Evolutionary conservation across 2,888 invertebrate species (phyloP).

Genomic region (Azorinus chamasolen): DNA sequence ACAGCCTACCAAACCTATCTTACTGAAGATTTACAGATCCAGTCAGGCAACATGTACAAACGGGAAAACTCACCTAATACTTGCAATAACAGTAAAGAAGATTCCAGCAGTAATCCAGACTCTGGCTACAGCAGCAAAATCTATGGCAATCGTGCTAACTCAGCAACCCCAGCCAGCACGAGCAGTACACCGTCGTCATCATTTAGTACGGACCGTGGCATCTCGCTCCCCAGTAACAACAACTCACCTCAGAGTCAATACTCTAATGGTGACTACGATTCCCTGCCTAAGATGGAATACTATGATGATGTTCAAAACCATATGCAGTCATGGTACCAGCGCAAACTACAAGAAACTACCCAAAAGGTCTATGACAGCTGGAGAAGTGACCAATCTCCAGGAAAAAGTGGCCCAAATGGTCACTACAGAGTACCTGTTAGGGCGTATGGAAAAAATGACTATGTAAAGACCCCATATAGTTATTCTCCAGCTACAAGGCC

Average conservation of each 20-base stretch:
- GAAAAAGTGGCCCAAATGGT: slow-evolving; percentile 24
- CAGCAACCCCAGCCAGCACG: slow-evolving; percentile 59
- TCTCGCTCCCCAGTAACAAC: slow-evolving; percentile 71
- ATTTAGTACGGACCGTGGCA: slow-evolving; percentile 77
- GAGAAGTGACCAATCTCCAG: slow-evolving; percentile 45
- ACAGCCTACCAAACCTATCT: slow-evolving; percentile 60
- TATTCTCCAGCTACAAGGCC: slow-evolving; percentile 3
- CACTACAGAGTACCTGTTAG: slow-evolving; percentile 22
- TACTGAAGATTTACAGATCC: slow-evolving; percentile 39
- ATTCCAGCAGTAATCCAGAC: slow-evolving; percentile 88
- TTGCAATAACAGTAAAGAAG: slow-evolving; percentile 77
- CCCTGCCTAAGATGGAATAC: slow-evolving; percentile 55
- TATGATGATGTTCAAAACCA: slow-evolving; percentile 71
- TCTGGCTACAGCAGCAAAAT: slow-evolving; percentile 95
- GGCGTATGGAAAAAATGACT: slow-evolving; percentile 47
- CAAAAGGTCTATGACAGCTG: slow-evolving; percentile 71
- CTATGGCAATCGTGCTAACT: slow-evolving; percentile 87
- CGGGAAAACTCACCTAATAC: slow-evolving; percentile 66
- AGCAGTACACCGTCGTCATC: slow-evolving; percentile 81
- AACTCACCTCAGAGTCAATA: slow-evolving; percentile 73
- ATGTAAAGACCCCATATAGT: slow-evolving; percentile 9
- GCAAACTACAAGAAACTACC: slow-evolving; percentile 77
- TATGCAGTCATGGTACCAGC: slow-evolving; percentile 79
- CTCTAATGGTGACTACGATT: slow-evolving; percentile 65
- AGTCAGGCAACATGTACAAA: slow-evolving; percentile 29